Evolutionary conservation across 2,797 vertebrate species (phyloP).

Genomic region (Hypotaenidia philippensis): DNA sequence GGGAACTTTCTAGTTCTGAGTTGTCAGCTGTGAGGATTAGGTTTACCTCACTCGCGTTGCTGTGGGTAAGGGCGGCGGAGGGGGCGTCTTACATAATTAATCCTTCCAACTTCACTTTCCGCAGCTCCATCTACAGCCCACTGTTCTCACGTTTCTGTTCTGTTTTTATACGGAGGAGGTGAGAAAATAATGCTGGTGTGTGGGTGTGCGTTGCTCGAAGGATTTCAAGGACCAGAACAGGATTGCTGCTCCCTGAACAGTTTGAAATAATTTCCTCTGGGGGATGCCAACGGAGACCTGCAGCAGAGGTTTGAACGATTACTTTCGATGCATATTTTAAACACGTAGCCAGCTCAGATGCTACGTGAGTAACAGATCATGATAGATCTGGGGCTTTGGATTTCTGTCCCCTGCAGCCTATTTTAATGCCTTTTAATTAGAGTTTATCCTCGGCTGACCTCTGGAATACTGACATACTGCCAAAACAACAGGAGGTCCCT

Average conservation of each 20-base stretch:
- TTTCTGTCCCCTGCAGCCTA: slow-evolving; percentile 2
- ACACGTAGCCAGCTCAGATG: neutral
- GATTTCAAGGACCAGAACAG: slow-evolving; percentile 44
- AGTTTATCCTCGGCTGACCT: slow-evolving; percentile 41
- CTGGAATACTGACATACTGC: neutral
- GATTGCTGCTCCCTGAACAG: slow-evolving; percentile 22
- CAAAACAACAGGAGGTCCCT: neutral
- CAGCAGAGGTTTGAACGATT: slow-evolving; percentile 19
- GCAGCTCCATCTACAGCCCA: slow-evolving; percentile 54
- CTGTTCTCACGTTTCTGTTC: slow-evolving; percentile 60
- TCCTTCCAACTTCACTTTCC: slow-evolving; percentile 66
- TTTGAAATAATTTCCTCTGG: slow-evolving; percentile 23
- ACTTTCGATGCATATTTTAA: slow-evolving; percentile 31
- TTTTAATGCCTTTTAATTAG: neutral
- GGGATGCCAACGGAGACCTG: slow-evolving; percentile 8
- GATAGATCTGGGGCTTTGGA: neutral
- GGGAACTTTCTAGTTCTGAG: neutral
- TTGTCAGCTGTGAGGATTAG: slow-evolving; percentile 42
- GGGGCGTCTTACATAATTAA: slow-evolving; percentile 79
- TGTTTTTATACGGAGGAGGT: slow-evolving; percentile 46
- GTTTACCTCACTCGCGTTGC: slow-evolving; percentile 72
- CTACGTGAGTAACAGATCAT: neutral
- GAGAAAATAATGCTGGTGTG: slow-evolving; percentile 55
- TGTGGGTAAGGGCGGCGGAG: slow-evolving; percentile 73
- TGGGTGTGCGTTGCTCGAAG: slow-evolving; percentile 23